Conservation (phyloP, 1,140 invertebrate species). For the Achatina immaculata region DNA sequence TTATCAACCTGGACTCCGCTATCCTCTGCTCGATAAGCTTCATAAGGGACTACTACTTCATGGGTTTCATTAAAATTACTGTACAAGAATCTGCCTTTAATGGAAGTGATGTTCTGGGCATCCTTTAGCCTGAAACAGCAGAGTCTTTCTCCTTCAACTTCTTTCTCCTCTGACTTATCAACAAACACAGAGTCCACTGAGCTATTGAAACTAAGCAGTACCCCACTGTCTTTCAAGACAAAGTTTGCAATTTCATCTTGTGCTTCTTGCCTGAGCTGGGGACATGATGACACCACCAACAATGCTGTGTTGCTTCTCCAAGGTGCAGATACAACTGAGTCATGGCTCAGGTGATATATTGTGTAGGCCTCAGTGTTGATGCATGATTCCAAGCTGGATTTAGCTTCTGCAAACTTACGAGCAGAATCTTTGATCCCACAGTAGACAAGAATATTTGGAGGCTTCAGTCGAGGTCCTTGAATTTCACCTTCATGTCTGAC, state of each 20-base stretch:
- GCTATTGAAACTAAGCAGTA: constrained; percentile 24
- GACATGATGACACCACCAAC: constrained; percentile 79
- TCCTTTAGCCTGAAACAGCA: background rate
- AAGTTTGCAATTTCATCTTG: constrained; percentile 80
- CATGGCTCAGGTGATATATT: constrained; percentile 79
- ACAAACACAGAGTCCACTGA: constrained; percentile 15
- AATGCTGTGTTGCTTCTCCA: constrained; percentile 83
- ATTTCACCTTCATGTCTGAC: constrained; percentile 26
- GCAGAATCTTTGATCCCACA: constrained; percentile 78
- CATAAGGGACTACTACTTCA: constrained; percentile 21
- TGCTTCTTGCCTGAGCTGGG: constrained; percentile 78
- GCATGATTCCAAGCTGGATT: constrained; percentile 77
- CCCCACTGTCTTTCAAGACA: constrained; percentile 19
- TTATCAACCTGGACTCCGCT: background rate
- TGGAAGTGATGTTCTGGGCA: background rate
- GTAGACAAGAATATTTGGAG: constrained; percentile 87
- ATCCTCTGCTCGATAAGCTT: background rate
- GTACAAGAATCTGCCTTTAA: constrained; percentile 16
- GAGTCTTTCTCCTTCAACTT: constrained; percentile 30
- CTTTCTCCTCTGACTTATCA: constrained; percentile 16
- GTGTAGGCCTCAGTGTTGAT: constrained; percentile 83
- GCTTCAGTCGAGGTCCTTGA: constrained; percentile 70
- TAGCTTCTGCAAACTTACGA: constrained; percentile 80
- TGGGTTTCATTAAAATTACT: background rate
- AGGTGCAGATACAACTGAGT: constrained; percentile 76